Evolutionary conservation across 92 coral and sea anemone genomes (phyloP).

Genomic region (Zoanthus sociatus): DNA sequence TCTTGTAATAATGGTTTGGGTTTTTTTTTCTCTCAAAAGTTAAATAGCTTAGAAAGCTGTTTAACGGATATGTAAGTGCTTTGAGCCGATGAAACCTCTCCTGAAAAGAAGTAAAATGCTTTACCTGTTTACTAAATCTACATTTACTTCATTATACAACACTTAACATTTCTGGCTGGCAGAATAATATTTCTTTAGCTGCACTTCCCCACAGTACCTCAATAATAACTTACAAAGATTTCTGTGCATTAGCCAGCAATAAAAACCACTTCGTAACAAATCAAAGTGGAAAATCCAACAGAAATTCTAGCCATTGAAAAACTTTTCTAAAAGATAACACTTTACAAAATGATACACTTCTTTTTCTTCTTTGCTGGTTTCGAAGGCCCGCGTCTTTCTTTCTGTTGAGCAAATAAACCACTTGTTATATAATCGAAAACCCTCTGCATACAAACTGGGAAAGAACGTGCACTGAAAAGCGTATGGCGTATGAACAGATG

Average conservation of each 20-base stretch:
- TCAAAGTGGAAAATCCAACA: constrained; percentile 9
- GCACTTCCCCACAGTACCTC: not conserved
- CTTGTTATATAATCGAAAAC: constrained; percentile 27
- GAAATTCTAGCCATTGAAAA: constrained; percentile 27
- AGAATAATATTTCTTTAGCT: not conserved
- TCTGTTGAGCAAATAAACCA: constrained; percentile 68
- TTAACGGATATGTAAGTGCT: not conserved
- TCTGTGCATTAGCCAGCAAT: not conserved
- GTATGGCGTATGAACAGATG: constrained; percentile 4
- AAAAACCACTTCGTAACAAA: not conserved
- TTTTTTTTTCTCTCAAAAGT: too few species aligned
- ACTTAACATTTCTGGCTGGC: not conserved
- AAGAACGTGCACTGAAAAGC: not conserved
- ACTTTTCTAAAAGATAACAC: constrained; percentile 27
- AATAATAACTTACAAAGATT: constrained; percentile 27
- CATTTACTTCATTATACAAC: not conserved
- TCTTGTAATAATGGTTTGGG: not conserved
- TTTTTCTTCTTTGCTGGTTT: constrained; percentile 69
- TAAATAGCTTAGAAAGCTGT: not conserved
- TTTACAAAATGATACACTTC: constrained; percentile 89
- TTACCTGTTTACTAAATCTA: not conserved
- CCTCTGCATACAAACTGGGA: not conserved
- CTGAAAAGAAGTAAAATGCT: not conserved
- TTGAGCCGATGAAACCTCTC: not conserved
- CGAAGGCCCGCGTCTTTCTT: constrained; percentile 88